A percentile compares a stretch with the other conserved stretches of the same genome.
Conservation (phyloP, 2,888 invertebrate species). For the Sisyra terminalis region DNA sequence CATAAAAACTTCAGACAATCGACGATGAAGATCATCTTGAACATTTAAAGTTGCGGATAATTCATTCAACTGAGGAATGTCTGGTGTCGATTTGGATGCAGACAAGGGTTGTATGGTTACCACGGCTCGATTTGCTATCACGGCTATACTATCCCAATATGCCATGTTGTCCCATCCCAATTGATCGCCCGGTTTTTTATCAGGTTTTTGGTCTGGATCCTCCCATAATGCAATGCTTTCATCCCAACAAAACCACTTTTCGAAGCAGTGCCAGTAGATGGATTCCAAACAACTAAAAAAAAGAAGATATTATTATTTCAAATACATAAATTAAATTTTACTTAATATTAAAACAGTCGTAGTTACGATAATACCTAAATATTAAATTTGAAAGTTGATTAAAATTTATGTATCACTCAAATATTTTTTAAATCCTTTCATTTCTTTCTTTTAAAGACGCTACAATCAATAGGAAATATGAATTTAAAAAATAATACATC, state of each 20-base stretch:
- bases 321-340: too few relatives aligned
- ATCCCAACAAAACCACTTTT: constrained; percentile 56
- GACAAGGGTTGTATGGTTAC: constrained; percentile 25
- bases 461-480: too few relatives aligned
- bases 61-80: neutral
- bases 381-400: too few relatives aligned
- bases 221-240: constrained; percentile 47
- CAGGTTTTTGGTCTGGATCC: constrained; percentile 17
- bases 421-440: too few relatives aligned
- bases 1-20: constrained; percentile 2
- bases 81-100: neutral
- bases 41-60: neutral
- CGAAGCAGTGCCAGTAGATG: constrained; percentile 56
- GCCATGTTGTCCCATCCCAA: constrained; percentile 25
- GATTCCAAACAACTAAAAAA: constrained; percentile 45
- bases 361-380: too few relatives aligned
- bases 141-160: constrained; percentile 26
- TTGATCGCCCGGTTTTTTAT: constrained; percentile 13
- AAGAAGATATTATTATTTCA: too few relatives aligned
- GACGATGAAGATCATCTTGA: constrained; percentile 3
- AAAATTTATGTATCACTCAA: too few relatives aligned
- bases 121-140: constrained; percentile 25
- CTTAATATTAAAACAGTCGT: too few relatives aligned
- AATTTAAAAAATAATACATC: too few relatives aligned
- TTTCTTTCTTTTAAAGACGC: too few relatives aligned